Evolutionary conservation across 2,888 invertebrate species (phyloP), one percentile per base, ranked within the genome.

Genomic region (Acrocyrtus sp.): DNA sequence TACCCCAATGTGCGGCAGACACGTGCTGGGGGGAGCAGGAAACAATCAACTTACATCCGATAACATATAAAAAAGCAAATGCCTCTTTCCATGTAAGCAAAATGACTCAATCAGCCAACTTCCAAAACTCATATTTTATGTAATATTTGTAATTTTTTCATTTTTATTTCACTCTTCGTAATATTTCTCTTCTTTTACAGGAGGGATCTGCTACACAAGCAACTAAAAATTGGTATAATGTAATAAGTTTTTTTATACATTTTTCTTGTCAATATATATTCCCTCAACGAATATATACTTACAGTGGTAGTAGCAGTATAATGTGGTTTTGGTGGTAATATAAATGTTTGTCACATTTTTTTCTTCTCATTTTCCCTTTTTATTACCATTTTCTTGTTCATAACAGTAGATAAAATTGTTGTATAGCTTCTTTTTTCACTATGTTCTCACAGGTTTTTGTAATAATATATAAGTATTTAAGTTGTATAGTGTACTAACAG

Each of bases 361-460:
- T 45, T 27, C 17, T 58, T 27, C 58, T 50, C 24, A 62, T 39
- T 21, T 22, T 43, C 27, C 5, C 10, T 12, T 43, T 43, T 57
- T 8, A 54, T 34, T 19, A 41, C 39, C 56, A 56, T 51, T 51
- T 48, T 50, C 58, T 29, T 15, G 47, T 29, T 54, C 51, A 54
- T 34, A 24, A 60, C 22, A 26, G 15, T 53, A 29, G 8, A 26
- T 43, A 56, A 26, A 43, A n/a, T n/a, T n/a, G n/a, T 34, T 34
- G 34, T 67, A 53, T 68, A 61, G 48, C 47, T 43, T 54, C 51
- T 54, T n/a, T n/a, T n/a, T 66, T 65, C 72, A 60, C 72, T 72
- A 58, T 43, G 45, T 50, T 45, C 66, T 72, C 72, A 72, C 72
- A 72, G 72, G 72, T 72, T 65, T 70, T 66, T 53, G 43, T 66